Conservation (phyloP, 2,113 vertebrate species). For the Macquaria australasica region DNA sequence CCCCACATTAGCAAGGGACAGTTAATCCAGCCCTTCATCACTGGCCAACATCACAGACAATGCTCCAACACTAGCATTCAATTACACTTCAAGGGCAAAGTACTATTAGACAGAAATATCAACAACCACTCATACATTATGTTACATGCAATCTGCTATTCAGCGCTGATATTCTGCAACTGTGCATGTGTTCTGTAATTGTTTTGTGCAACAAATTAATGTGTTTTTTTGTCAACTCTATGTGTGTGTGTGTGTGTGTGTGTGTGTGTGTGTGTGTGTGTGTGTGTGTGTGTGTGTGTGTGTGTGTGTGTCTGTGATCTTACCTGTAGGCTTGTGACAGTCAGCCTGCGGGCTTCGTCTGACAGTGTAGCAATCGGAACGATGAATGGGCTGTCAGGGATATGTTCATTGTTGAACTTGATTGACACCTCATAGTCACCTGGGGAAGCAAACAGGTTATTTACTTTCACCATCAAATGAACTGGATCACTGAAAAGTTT, state of each 20-base stretch:
- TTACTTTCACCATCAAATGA: conserved; percentile 53
- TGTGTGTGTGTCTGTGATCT: conserved; percentile 15
- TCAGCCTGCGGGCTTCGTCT: conserved; percentile 94
- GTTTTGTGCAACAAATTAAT: conserved; percentile 26
- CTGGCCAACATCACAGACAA: conserved; percentile 65
- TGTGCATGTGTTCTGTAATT: conserved; percentile 16
- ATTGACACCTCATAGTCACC: conserved; percentile 98
- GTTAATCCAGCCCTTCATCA: conserved; percentile 80
- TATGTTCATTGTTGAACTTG: conserved; percentile 98
- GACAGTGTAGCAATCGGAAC: conserved; percentile 95
- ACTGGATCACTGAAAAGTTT: conserved; percentile 19
- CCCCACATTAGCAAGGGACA: conserved; percentile 72
- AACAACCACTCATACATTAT: conserved; percentile 38
- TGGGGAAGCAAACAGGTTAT: conserved; percentile 68
- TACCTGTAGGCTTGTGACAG: conserved; percentile 96
- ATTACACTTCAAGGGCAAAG: conserved; percentile 73
- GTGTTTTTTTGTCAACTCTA: conserved; percentile 12
- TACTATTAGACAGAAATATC: conserved; percentile 56
- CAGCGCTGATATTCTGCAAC: conserved; percentile 17
- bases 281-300: not conserved
- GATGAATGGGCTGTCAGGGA: conserved; percentile 98
- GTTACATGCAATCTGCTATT: conserved; percentile 33
- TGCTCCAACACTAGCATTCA: conserved; percentile 57
- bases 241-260: not conserved
- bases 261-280: not conserved